Percentiles rank a stretch among this genome's conserved stretches.
Evolutionary conservation across 2,113 vertebrate genomes (phyloP).

Genomic region (Periophthalmus modestus): DNA sequence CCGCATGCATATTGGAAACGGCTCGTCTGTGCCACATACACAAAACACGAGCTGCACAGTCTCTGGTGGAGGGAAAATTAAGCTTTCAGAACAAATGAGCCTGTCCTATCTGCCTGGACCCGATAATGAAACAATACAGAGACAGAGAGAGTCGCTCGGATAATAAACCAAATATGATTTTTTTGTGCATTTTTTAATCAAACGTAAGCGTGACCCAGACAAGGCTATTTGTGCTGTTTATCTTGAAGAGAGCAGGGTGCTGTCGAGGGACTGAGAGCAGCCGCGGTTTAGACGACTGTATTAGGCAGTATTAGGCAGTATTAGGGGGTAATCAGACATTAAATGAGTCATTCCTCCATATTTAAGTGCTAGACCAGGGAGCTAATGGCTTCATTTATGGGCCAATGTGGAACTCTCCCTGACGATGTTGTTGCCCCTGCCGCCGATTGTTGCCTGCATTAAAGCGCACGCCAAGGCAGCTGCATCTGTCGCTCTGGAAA

Average conservation of each 20-base stretch:
- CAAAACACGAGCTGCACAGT: conserved; percentile 61
- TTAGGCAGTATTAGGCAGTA: conserved; percentile 62
- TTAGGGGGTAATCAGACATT: conserved; percentile 75
- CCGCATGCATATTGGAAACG: conserved; percentile 64
- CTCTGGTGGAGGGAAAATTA: conserved; percentile 50
- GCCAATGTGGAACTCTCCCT: conserved; percentile 65
- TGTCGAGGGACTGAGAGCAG: conserved; percentile 49
- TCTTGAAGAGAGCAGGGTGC: conserved; percentile 48
- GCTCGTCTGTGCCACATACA: conserved; percentile 56
- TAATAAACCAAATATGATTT: conserved; percentile 48
- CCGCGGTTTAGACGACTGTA: conserved; percentile 65
- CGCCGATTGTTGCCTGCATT: conserved; percentile 51
- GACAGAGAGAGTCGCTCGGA: conserved; percentile 64
- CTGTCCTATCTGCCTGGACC: conserved; percentile 63
- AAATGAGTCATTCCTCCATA: conserved; percentile 74
- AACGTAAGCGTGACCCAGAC: conserved; percentile 47
- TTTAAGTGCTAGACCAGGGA: conserved; percentile 70
- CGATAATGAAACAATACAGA: conserved; percentile 75
- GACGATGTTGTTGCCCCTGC: too few species aligned
- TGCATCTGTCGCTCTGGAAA: conserved; percentile 43
- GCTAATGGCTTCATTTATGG: conserved; percentile 74
- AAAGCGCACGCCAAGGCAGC: conserved; percentile 40
- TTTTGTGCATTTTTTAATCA: conserved; percentile 65
- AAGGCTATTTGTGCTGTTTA: conserved; percentile 51
- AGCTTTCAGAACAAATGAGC: conserved; percentile 72